Evolutionary conservation across 2,113 vertebrate species (phyloP).

Genomic region (Empidonax traillii): DNA sequence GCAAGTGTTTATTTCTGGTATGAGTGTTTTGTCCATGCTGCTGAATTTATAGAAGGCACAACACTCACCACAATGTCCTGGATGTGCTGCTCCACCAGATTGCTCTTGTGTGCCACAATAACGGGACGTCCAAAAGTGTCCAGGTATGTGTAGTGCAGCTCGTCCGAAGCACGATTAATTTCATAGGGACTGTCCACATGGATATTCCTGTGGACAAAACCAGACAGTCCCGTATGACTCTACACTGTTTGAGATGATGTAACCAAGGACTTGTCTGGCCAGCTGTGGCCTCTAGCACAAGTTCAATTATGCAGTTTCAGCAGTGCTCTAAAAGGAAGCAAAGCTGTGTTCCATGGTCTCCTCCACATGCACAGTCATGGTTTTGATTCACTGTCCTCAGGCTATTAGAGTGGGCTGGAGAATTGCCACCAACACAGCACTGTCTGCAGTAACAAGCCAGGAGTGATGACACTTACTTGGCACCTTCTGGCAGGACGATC

Average conservation of each 20-base stretch:
- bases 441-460: neutral
- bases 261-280: neutral
- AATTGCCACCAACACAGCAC: neutral
- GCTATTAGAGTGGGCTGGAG: neutral
- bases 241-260: neutral
- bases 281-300: neutral
- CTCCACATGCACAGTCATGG: neutral
- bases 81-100: conserved; percentile 97
- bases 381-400: neutral
- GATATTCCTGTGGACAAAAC: conserved; percentile 81
- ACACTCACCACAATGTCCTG: conserved; percentile 92
- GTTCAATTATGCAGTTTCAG: neutral
- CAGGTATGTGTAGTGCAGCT: conserved; percentile 95
- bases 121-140: conserved; percentile 96
- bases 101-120: conserved; percentile 91
- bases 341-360: neutral
- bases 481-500: conserved; percentile 94
- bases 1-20: neutral
- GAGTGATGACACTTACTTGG: conserved; percentile 81
- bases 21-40: neutral
- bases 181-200: conserved; percentile 93
- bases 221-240: neutral
- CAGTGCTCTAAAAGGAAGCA: neutral
- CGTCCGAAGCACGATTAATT: conserved; percentile 83
- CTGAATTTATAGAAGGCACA: neutral